Base-by-base conservation (phyloP, 2,888 invertebrate genomes). In the Hanleya hanleyi region DNA sequence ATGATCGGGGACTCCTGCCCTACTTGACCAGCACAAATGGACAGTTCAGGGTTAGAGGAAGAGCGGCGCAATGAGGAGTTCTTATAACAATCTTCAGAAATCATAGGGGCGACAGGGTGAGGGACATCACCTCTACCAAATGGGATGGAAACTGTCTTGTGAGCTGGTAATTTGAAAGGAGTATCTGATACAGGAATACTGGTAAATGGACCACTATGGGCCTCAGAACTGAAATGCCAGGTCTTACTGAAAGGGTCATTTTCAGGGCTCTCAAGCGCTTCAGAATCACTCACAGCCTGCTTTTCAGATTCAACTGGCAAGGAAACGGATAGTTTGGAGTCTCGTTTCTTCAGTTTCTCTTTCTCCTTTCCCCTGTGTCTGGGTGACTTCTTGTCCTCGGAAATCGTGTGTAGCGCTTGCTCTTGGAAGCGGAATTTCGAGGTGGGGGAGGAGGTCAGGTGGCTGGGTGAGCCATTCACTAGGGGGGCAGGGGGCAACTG, bases 401-500 rank as follows among this genome's bases (percentile, higher is more conserved):
- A 22, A 57, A 29, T 57, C 15, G 57, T 29, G 18, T 22, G 29
- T 15, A 29, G 29, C 15, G 26, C 57, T 15, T 57, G 57, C 12
- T 57, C 57, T 29, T 57, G 57, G 12, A 75, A 71, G 69, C 75
- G 57, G 78, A 79, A 76, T 77, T 81, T 69, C 80, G 75, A 29
- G 77, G 75, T 61, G 76, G 78, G 67, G 73, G 75, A 70, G 73
- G 69, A 47, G 77, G 76, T 65, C 71, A 66, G 72, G 29, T 36
- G 66, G 66, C 66, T 73, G 67, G 78, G 70, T 4, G 32, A 29
- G 57, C 57, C 57, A 26, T 57, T 57, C 57, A 57, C 22, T 73
- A 70, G 77, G 68, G 79, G 75, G 67, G 80, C 79, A 69, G 80
- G 75, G 33, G 76, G 65, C 15, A 78, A 79, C 82, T 82, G 83